These are phyloP conservation scores for Pituophis catenifer DNA, from an alignment of 2,113 vertebrate species.

Conservation along the genomic window DNA sequence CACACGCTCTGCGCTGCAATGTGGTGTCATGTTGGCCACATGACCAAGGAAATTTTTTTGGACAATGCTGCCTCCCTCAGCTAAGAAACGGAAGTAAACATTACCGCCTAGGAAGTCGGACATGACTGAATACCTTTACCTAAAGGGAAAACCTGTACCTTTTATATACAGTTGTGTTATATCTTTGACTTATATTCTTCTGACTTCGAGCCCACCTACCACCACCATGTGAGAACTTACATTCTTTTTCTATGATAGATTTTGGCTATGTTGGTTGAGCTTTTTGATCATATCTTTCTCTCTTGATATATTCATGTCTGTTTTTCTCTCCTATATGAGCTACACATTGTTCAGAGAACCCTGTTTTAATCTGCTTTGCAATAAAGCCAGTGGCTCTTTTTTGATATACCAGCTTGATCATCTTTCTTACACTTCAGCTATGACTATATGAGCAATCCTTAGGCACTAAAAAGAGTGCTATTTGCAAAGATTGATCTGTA, in stretches of 20 bases:
- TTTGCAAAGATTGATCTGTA: background rate
- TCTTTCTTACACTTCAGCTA: slow-evolving; percentile 8
- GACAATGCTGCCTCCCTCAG: background rate
- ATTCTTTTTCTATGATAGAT: slow-evolving; percentile 21
- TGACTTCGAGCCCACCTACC: background rate
- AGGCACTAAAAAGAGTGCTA: background rate
- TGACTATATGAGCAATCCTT: background rate
- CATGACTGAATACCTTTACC: background rate
- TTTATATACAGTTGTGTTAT: background rate
- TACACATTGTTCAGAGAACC: background rate
- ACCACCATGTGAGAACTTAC: background rate
- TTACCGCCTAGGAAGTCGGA: background rate
- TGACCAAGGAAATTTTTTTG: background rate
- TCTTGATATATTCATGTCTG: slow-evolving; percentile 21
- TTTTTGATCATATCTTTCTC: background rate
- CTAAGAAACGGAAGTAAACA: background rate
- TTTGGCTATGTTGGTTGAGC: background rate
- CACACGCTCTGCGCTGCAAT: background rate
- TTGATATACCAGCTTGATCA: background rate
- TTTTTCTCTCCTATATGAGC: background rate
- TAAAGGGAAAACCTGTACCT: background rate
- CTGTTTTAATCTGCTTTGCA: slow-evolving; percentile 20
- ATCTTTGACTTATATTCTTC: background rate
- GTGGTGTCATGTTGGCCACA: background rate
- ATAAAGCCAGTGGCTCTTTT: slow-evolving; percentile 6